These are phyloP conservation scores for Motacilla tschutschensis DNA, from an alignment of 2,113 vertebrate genomes.

Conservation along the genomic window DNA sequence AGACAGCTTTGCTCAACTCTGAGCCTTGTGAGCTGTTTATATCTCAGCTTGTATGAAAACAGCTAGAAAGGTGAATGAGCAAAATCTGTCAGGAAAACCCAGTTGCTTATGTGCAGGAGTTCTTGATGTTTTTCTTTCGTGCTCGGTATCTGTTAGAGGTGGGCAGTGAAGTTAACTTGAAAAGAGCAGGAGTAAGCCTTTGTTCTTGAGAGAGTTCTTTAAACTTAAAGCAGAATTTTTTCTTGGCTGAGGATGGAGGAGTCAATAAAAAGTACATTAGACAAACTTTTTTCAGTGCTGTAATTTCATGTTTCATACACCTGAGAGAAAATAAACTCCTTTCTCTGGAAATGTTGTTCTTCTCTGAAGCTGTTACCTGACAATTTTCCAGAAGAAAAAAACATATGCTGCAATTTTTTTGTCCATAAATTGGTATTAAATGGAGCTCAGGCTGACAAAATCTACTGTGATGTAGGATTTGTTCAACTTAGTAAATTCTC, in stretches of 20 bases:
- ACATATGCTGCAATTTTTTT: neutral
- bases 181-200: slow-evolving; percentile 2
- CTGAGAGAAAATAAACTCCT: slow-evolving; percentile 18
- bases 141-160: neutral
- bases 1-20: neutral
- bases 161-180: slow-evolving; percentile 19
- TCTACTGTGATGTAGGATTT: neutral
- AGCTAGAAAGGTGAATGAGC: neutral
- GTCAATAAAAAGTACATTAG: slow-evolving; percentile 31
- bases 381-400: slow-evolving; percentile 20
- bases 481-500: neutral
- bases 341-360: slow-evolving; percentile 12
- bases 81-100: neutral
- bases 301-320: neutral
- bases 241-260: slow-evolving; percentile 5
- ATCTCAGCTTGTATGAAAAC: neutral
- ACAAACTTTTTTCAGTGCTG: neutral
- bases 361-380: slow-evolving; percentile 17
- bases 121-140: slow-evolving; percentile 21
- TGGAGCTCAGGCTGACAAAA: neutral
- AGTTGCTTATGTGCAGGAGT: neutral
- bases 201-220: slow-evolving; percentile 43
- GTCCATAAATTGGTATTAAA: slow-evolving; percentile 24
- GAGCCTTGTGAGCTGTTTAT: neutral
- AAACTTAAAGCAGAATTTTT: slow-evolving; percentile 17